Conservation (phyloP, 2,888 invertebrate species). For the Amphipyra berbera region DNA sequence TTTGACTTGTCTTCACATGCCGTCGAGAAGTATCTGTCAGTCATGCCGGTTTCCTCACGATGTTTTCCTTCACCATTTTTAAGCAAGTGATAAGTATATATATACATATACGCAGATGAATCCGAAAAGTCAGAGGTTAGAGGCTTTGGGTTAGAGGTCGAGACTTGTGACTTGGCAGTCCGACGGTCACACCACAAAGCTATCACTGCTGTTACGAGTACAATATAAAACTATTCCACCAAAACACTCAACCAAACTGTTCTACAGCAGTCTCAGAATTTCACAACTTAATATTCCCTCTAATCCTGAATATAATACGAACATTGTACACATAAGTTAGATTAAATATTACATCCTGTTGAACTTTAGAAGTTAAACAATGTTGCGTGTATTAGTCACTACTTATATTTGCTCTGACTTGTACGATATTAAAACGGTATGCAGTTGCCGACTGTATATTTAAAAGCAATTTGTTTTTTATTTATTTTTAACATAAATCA, state of each 20-base stretch:
- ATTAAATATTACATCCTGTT: conserved; percentile 52
- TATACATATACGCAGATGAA: no score
- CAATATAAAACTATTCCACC: not conserved
- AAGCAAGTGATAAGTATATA: no score
- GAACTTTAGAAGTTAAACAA: conserved; percentile 49
- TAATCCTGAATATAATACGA: conserved; percentile 27
- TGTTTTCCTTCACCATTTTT: no score
- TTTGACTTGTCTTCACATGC: no score
- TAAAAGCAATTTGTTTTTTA: conserved; percentile 32
- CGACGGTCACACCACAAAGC: no score
- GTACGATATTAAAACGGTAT: conserved; percentile 47
- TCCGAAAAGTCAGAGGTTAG: no score
- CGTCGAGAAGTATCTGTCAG: no score
- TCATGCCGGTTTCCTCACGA: no score
- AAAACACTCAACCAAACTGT: conserved; percentile 1
- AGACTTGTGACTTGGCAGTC: no score
- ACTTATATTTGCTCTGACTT: conserved; percentile 45
- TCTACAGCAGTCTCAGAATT: conserved; percentile 8
- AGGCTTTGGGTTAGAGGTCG: no score
- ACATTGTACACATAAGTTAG: conserved; percentile 27
- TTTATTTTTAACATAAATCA: not conserved
- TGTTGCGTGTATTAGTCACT: conserved; percentile 44
- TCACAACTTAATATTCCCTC: conserved; percentile 21
- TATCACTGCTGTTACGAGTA: no score
- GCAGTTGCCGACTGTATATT: conserved; percentile 39